Conservation (phyloP, 2,797 vertebrate species). For the Malacoraja senta region DNA sequence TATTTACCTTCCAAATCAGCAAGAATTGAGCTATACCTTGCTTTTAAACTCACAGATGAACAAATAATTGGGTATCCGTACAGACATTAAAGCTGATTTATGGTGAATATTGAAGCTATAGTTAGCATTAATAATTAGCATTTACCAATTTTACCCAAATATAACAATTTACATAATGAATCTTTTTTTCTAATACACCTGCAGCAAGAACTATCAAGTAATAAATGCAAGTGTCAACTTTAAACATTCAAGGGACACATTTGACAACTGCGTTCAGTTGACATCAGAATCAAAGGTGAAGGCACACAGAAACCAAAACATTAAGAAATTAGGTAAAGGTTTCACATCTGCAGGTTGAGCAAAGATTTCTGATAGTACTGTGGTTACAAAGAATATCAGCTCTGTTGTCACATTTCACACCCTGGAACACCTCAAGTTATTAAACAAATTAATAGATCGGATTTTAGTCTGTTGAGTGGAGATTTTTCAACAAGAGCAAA, state of each 20-base stretch:
- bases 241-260: background rate
- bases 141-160: background rate
- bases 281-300: background rate
- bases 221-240: background rate
- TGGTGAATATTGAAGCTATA: too few species aligned
- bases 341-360: background rate
- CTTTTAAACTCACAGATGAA: background rate
- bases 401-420: background rate
- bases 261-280: background rate
- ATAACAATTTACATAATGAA: background rate
- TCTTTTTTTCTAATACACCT: background rate
- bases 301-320: background rate
- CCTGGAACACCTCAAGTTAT: too few species aligned
- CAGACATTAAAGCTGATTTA: too few species aligned
- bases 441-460: background rate
- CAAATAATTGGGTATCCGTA: too few species aligned
- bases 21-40: background rate
- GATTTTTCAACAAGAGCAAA: background rate
- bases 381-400: background rate
- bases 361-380: background rate
- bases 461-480: background rate
- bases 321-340: background rate
- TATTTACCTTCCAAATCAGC: background rate
- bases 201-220: background rate
- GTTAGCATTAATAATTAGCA: background rate